Evolutionary conservation across 1,140 invertebrate genomes (phyloP).

Genomic region (Monomorium pharaonis): DNA sequence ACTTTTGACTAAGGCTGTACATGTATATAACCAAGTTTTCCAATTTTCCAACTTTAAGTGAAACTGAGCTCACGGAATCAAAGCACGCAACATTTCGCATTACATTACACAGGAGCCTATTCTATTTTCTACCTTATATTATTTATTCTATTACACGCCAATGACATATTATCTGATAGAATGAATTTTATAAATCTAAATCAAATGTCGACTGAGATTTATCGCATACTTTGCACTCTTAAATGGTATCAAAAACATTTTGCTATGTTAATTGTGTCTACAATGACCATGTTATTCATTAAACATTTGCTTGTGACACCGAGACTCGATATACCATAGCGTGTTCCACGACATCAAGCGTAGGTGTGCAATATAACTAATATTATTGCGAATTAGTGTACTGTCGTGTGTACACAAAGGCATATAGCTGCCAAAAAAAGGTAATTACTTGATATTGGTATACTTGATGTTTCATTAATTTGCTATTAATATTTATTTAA

Average conservation of each 20-base stretch:
- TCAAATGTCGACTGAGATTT: slow-evolving; percentile 7
- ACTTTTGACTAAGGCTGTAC: neutral
- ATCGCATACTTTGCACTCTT: neutral
- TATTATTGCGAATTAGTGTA: slow-evolving; percentile 12
- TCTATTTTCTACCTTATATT: slow-evolving; percentile 64
- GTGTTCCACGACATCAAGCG: neutral
- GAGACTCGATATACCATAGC: slow-evolving; percentile 3
- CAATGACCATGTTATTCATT: slow-evolving; percentile 36
- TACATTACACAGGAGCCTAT: slow-evolving; percentile 68
- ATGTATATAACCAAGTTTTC: slow-evolving; percentile 73
- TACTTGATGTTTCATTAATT: neutral
- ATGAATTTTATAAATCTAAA: neutral
- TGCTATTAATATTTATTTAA: slow-evolving; percentile 2
- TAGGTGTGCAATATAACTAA: neutral
- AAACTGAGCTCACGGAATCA: slow-evolving; percentile 71
- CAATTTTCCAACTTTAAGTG: slow-evolving; percentile 73
- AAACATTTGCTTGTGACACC: slow-evolving; percentile 27
- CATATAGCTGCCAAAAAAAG: neutral
- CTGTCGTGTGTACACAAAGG: neutral
- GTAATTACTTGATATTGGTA: neutral
- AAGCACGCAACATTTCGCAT: slow-evolving; percentile 61
- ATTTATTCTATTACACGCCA: slow-evolving; percentile 27
- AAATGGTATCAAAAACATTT: slow-evolving; percentile 27
- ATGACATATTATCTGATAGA: slow-evolving; percentile 21
- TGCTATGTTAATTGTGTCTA: slow-evolving; percentile 1